These are phyloP conservation scores for Melanaphis sacchari DNA, from an alignment of 1,140 invertebrate species.

Conservation along the genomic window DNA sequence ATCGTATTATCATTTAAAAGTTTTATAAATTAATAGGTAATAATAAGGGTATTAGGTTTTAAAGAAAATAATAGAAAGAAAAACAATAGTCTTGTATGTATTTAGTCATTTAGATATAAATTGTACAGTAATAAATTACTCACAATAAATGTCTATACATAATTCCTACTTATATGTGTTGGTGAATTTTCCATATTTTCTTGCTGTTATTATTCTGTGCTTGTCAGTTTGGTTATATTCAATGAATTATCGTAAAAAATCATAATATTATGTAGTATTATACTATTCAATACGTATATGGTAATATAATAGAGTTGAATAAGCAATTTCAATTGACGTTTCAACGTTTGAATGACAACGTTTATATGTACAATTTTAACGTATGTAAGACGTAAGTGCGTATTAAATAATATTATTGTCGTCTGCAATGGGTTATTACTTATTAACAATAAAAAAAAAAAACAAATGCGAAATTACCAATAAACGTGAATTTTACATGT, in stretches of 20 bases:
- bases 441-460: conserved; percentile 35
- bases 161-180: background rate
- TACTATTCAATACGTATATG: background rate
- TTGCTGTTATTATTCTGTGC: background rate
- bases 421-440: background rate
- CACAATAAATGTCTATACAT: background rate
- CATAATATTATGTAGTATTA: background rate
- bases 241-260: background rate
- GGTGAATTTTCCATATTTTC: background rate
- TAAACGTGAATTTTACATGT: conserved; percentile 29
- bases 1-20: background rate
- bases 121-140: background rate
- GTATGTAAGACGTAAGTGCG: background rate
- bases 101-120: background rate
- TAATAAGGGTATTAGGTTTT: background rate
- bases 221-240: background rate
- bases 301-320: background rate
- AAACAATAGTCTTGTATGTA: background rate
- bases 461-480: conserved; percentile 40
- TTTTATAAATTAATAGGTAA: background rate
- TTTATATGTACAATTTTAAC: background rate
- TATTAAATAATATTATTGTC: conserved; percentile 28
- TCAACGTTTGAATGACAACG: background rate
- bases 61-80: background rate
- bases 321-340: conserved; percentile 36